phyloP scores from a whole-genome alignment of 2,888 invertebrate species.

The Galerucella pusilla region DNA sequence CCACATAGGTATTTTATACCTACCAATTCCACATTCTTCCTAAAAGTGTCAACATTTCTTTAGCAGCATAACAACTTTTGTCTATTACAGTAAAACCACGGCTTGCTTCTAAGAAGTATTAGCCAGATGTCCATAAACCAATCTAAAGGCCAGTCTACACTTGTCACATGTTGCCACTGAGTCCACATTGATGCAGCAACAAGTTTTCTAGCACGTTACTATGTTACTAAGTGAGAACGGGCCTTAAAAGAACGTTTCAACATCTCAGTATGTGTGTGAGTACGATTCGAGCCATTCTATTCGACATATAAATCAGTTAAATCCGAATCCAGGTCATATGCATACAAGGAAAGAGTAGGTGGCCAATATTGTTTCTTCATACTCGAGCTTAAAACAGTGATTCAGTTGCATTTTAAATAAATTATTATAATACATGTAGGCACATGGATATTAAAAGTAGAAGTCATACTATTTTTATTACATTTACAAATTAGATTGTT shows the following conservation, averaged over 20 bases:
- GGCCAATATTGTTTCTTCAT: conserved; percentile 11
- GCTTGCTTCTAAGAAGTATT: neutral
- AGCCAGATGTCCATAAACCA: neutral
- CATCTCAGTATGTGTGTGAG: neutral
- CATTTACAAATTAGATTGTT: too few relatives aligned
- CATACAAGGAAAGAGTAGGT: conserved; percentile 12
- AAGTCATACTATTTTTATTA: neutral
- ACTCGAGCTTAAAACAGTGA: neutral
- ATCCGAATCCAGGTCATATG: conserved; percentile 12
- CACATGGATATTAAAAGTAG: neutral
- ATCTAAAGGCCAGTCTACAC: neutral
- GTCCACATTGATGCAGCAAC: too few relatives aligned
- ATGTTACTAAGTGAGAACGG: too few relatives aligned
- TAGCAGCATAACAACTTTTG: neutral
- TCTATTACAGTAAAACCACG: conserved; percentile 11
- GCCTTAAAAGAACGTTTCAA: neutral
- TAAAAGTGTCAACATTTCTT: conserved; percentile 1
- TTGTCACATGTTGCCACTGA: too few relatives aligned
- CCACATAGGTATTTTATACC: neutral
- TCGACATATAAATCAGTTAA: conserved; percentile 13
- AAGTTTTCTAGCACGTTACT: too few relatives aligned
- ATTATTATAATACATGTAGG: neutral
- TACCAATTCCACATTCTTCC: neutral
- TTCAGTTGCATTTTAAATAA: neutral
- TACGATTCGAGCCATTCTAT: conserved; percentile 4